Percentiles rank a stretch among this genome's conserved stretches.
These are phyloP conservation scores for Solenopsis fugax DNA, from an alignment of 1,140 invertebrate species.

Conservation along the genomic window DNA sequence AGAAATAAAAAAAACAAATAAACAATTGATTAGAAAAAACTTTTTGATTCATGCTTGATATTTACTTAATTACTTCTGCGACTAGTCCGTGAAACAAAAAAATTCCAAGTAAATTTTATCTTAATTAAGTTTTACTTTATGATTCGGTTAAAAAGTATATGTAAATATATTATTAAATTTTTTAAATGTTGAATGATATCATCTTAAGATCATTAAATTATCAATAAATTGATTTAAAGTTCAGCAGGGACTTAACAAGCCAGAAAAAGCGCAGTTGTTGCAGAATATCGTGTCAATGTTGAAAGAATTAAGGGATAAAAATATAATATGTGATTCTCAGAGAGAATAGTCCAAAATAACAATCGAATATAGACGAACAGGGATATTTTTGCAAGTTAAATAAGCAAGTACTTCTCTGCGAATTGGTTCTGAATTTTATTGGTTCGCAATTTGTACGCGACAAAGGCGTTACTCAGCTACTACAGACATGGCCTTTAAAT, in stretches of 20 bases:
- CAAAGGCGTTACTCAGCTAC: conserved; percentile 42
- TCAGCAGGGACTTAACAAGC: background rate
- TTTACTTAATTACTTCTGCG: background rate
- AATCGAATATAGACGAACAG: conserved; percentile 1
- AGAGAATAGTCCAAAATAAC: background rate
- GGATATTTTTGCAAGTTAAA: conserved; percentile 50
- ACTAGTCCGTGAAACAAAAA: background rate
- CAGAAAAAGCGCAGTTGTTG: background rate
- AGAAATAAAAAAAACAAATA: conserved; percentile 4
- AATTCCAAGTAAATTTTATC: background rate
- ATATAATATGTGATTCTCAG: background rate
- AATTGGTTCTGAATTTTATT: conserved; percentile 54
- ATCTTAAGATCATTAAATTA: background rate
- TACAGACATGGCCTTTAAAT: conserved; percentile 43
- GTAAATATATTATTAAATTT: background rate
- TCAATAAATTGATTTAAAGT: background rate
- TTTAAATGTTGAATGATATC: background rate
- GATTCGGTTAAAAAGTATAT: background rate
- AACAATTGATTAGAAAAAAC: background rate
- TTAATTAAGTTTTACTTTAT: background rate
- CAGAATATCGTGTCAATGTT: background rate
- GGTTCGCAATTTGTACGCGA: conserved; percentile 53
- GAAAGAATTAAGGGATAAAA: background rate
- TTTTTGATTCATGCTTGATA: background rate
- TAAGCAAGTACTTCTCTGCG: conserved; percentile 30